Evolutionary conservation across 2,888 invertebrate genomes (phyloP), one percentile per base, ranked within the genome.

Genomic region (Suillia variegata): DNA sequence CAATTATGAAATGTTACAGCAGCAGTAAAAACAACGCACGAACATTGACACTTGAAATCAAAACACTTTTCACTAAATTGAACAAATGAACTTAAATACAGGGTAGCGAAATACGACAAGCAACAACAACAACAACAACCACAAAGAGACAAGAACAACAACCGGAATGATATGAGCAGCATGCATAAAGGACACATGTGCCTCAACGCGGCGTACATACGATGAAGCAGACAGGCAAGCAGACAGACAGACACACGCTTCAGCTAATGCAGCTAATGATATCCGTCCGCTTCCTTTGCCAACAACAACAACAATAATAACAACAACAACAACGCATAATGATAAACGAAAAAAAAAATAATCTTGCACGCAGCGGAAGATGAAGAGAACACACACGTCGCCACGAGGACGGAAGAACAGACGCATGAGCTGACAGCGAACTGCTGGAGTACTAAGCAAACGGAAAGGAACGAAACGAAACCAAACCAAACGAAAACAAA

Each of bases 191-290:
- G 54, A 48, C 58, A 54, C 58, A 58, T 54, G 54, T 58, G 58
- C 3, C 6, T 10, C 38, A n/a, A 8, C 10, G 12, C 13, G n/a
- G 15, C 13, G 18, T 24, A 50, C 21, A 15, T 24, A 48, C 17
- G 24, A 15, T 8, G 21, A 48, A n/a, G 22, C 15, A 52, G 45
- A 10, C 31, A 49, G 31, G 38, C 38, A 15, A 57, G 55, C 20
- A 33, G 4, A 52, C 15, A 31, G 48, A 55, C 53, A 45, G 50
- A 61, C 57, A 59, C 59, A 62, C 52, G 59, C 63, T 33, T 22
- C 54, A 58, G 63, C 61, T 62, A 67, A 64, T 67, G 62, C 64
- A 62, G 58, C 67, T 67, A 67, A 67, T 65, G 63, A 67, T 62
- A 65, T 64, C 64, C 65, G 67, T 64, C 61, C 67, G 62, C 58